Base-by-base conservation (phyloP, 2,113 vertebrate genomes). In the Tyrannus savana region DNA sequence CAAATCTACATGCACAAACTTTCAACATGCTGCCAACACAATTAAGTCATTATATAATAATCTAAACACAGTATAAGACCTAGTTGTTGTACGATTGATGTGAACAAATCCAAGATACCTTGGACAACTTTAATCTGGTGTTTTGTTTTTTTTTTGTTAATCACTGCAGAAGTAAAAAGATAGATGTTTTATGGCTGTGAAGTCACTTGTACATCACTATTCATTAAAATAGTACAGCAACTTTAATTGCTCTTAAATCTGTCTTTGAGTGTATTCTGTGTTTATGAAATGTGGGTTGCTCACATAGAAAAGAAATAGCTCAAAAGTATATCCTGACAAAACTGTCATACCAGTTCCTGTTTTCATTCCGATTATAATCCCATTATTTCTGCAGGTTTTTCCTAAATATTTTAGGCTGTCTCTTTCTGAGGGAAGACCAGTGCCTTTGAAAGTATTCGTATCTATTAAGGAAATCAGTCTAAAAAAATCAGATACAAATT, bases 1-100 rank as follows among this genome's bases (percentile, higher is more conserved):
- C 12, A 41, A 41, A 3, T 18, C 18, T 2, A 13, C 2, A 2
- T 1, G 1, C 1, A 64, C 17, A n/a, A 63, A 22, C 3, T 39
- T 73, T 44, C 9, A 73, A 5, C 9, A 6, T 23, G 4, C 44
- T 24, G 19, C 30, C 33, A 85, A 24, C 14, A 39, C 2, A 59
- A 24, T 30, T n/a, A 35, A 7, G 9, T 28, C 7, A 21, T 62
- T 49, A 21, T 47, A 19, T 7, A 53, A 13, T 39, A 81, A 66
- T 9, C 4, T 18, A 56, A 62, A 90, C 3, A 50, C 3, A 66
- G 10, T 52, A 14, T 17, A 55, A 7, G 14, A 2, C 3, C 33
- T 92, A 0, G 1, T 56, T 47, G 9, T 35, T 49, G 3, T 59
- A 46, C 6, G 4, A 44, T 33, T 2, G 0, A 24, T 41, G 7